phyloP scores from a whole-genome alignment of 2,888 invertebrate genomes.

The Trachelus tabidus region DNA sequence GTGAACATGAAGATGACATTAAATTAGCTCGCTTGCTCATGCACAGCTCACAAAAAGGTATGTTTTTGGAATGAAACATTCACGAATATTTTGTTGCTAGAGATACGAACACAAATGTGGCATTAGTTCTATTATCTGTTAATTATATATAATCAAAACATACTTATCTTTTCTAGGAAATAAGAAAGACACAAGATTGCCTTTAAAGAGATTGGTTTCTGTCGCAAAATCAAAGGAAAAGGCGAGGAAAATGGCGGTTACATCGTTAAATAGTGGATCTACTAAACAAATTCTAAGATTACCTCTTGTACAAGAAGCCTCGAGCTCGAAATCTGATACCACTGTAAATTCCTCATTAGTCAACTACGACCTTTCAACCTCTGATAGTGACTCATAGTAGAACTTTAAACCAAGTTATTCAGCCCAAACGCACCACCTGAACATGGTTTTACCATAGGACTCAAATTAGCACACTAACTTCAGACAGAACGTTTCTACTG shows the following conservation, averaged over 20 bases:
- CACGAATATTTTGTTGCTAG: neutral
- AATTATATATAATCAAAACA: neutral
- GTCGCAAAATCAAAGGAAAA: constrained; percentile 45
- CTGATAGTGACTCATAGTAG: constrained; percentile 54
- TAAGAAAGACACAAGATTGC: constrained; percentile 29
- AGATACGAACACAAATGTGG: neutral
- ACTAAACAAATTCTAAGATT: neutral
- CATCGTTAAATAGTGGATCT: neutral
- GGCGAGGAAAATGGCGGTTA: constrained; percentile 26
- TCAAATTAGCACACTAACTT: too few species aligned
- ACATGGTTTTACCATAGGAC: too few species aligned
- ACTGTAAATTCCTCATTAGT: constrained; percentile 45
- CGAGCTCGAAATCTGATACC: neutral
- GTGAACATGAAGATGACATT: constrained; percentile 84
- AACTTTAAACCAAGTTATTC: neutral
- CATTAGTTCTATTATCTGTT: neutral
- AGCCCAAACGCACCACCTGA: too few species aligned
- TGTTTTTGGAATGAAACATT: constrained; percentile 38
- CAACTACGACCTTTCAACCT: constrained; percentile 60
- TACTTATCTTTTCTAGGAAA: constrained; percentile 33
- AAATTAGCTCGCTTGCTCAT: constrained; percentile 82
- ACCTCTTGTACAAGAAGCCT: neutral
- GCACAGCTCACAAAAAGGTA: constrained; percentile 73
- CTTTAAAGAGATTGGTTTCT: constrained; percentile 49
- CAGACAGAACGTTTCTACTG: too few species aligned